A percentile compares a stretch with the other conserved stretches of the same genome.
These are phyloP conservation scores for Melanotaenia parkinsoni DNA, from an alignment of 2,797 vertebrate genomes.

Conservation along the genomic window DNA sequence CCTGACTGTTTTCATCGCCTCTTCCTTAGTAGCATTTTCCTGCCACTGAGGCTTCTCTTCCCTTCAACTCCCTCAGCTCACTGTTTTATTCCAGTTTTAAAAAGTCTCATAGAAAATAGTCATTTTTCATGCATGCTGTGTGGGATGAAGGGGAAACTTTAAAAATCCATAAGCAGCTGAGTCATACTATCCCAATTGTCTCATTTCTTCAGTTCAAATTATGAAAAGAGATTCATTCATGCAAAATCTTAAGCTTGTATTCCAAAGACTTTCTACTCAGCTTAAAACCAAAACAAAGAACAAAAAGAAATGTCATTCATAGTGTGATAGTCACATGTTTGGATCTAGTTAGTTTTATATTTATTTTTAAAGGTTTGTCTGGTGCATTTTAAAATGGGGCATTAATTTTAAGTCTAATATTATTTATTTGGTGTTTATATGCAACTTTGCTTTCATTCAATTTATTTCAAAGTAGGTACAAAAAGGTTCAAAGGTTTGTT, in stretches of 20 bases:
- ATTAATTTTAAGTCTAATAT: too few relatives aligned
- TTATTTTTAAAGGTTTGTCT: too few relatives aligned
- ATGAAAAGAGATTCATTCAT: neutral
- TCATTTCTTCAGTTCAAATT: neutral
- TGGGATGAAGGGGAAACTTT: neutral
- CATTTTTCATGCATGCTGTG: neutral
- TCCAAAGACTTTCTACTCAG: too few relatives aligned
- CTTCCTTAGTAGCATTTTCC: constrained; percentile 47
- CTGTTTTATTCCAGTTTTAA: constrained; percentile 12
- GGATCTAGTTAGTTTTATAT: too few relatives aligned
- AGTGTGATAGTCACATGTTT: too few relatives aligned
- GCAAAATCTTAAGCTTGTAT: neutral
- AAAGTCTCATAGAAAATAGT: neutral
- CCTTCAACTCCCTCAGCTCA: neutral
- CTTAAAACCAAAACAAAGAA: too few relatives aligned
- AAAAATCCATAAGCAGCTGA: neutral
- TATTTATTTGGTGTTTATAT: too few relatives aligned
- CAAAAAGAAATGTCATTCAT: too few relatives aligned
- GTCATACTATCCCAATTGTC: neutral
- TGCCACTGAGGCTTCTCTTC: constrained; percentile 34
- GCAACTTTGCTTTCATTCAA: too few relatives aligned
- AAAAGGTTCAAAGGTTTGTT: too few relatives aligned
- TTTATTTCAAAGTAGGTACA: too few relatives aligned
- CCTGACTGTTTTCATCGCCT: constrained; percentile 49
- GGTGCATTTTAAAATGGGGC: too few relatives aligned